These are phyloP conservation scores for Gallirallus australis DNA, from an alignment of 2,797 vertebrate species.

Conservation along the genomic window DNA sequence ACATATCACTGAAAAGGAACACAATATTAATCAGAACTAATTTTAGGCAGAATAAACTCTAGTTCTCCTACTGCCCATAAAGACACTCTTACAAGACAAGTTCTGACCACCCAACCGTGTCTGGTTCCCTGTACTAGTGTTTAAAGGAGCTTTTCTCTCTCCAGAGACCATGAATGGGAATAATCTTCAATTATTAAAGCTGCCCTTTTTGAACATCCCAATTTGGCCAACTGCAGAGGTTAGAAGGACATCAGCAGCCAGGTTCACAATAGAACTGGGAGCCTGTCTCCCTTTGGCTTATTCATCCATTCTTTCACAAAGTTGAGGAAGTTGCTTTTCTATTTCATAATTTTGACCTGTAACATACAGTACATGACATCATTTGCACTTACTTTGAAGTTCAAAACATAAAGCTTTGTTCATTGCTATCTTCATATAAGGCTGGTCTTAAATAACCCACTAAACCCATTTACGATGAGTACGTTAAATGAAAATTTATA, in stretches of 20 bases:
- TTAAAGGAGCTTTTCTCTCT: background rate
- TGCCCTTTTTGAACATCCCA: background rate
- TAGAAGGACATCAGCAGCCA: background rate
- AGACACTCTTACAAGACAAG: background rate
- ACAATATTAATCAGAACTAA: background rate
- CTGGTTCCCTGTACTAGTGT: background rate
- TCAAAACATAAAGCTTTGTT: background rate
- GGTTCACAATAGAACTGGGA: background rate
- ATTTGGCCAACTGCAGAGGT: background rate
- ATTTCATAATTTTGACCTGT: background rate
- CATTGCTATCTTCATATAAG: background rate
- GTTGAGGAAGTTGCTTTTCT: background rate
- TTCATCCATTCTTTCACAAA: background rate
- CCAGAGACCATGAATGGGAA: rapidly evolving
- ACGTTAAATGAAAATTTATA: background rate
- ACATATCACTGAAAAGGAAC: rapidly evolving
- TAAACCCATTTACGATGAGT: background rate
- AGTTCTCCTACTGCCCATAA: background rate
- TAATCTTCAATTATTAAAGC: background rate
- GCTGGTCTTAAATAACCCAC: background rate
- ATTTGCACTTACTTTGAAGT: background rate
- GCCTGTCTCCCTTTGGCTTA: background rate
- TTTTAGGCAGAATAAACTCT: background rate
- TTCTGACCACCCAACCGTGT: background rate
- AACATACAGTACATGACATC: background rate